Evolutionary conservation across 2,888 invertebrate species (phyloP).

Genomic region (Amphipyra berbera): DNA sequence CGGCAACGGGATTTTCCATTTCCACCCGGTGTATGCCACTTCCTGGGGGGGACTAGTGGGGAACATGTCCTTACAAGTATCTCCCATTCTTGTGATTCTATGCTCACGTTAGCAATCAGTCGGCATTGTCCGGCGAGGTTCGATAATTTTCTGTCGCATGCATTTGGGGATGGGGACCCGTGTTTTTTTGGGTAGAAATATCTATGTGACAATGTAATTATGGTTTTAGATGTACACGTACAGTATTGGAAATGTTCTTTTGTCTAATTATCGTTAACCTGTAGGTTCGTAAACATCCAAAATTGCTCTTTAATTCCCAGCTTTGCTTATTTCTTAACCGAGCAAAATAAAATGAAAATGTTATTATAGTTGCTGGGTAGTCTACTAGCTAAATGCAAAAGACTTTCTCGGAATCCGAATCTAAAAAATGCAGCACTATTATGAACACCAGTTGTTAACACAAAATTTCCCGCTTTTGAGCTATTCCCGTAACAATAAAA

Average conservation of each 20-base stretch:
- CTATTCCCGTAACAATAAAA: constrained; percentile 50
- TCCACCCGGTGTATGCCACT: constrained; percentile 74
- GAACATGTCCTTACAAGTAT: constrained; percentile 47
- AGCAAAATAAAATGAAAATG: background rate
- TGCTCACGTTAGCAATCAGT: constrained; percentile 66
- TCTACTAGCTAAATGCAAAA: constrained; percentile 22
- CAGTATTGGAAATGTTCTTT: too few species aligned
- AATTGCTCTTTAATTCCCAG: background rate
- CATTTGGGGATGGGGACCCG: constrained; percentile 28
- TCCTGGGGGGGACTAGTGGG: constrained; percentile 62
- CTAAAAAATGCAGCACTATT: constrained; percentile 27
- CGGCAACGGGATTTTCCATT: constrained; percentile 79
- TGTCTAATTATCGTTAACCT: background rate
- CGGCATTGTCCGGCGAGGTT: constrained; percentile 56
- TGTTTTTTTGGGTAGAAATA: constrained; percentile 8
- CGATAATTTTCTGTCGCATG: constrained; percentile 50
- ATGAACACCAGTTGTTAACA: constrained; percentile 38
- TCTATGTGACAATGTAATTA: constrained; percentile 14
- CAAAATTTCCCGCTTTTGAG: constrained; percentile 34
- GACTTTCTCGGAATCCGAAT: constrained; percentile 24
- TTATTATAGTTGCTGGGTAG: constrained; percentile 10
- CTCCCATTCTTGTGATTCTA: constrained; percentile 57
- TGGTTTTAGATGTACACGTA: constrained; percentile 1
- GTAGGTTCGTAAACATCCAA: background rate
- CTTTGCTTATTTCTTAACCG: background rate